Evolutionary conservation across 2,797 vertebrate species (phyloP).

Genomic region (Liparis tanakae): DNA sequence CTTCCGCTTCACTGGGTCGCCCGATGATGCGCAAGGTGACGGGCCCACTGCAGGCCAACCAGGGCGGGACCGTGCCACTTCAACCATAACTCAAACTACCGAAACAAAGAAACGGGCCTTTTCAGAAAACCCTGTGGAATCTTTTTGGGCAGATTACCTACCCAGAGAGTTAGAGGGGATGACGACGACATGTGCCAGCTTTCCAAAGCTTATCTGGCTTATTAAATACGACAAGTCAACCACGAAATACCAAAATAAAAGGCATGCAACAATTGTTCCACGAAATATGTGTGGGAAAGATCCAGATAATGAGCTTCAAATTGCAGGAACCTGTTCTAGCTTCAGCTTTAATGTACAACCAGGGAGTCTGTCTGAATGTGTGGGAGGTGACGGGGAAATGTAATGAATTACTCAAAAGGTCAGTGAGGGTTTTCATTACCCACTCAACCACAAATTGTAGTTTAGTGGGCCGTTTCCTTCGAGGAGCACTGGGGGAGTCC

Average conservation of each 20-base stretch:
- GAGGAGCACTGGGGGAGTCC: neutral
- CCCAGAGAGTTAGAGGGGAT: no score
- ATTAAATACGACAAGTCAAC: no score
- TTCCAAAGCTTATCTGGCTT: no score
- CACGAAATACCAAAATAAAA: no score
- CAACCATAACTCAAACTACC: slow-evolving; percentile 42
- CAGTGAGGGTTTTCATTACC: slow-evolving; percentile 1
- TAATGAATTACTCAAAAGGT: slow-evolving; percentile 13
- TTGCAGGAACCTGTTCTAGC: neutral
- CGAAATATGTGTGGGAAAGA: neutral
- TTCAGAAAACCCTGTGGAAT: slow-evolving; percentile 2
- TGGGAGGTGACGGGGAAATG: neutral
- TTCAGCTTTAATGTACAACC: neutral
- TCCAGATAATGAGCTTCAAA: neutral
- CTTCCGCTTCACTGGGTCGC: slow-evolving; percentile 55
- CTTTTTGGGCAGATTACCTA: no score
- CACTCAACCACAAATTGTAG: slow-evolving; percentile 16
- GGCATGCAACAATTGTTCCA: neutral
- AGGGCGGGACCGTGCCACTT: slow-evolving; percentile 60
- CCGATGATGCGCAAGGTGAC: slow-evolving; percentile 57
- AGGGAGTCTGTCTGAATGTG: neutral
- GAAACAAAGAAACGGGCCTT: slow-evolving; percentile 25
- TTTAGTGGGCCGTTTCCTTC: slow-evolving; percentile 35
- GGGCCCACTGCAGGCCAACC: slow-evolving; percentile 50
- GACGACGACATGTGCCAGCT: no score